A percentile compares a stretch with the other conserved stretches of the same genome.
Conservation (phyloP, 2,797 vertebrate genomes). For the Acanthurus tractus region DNA sequence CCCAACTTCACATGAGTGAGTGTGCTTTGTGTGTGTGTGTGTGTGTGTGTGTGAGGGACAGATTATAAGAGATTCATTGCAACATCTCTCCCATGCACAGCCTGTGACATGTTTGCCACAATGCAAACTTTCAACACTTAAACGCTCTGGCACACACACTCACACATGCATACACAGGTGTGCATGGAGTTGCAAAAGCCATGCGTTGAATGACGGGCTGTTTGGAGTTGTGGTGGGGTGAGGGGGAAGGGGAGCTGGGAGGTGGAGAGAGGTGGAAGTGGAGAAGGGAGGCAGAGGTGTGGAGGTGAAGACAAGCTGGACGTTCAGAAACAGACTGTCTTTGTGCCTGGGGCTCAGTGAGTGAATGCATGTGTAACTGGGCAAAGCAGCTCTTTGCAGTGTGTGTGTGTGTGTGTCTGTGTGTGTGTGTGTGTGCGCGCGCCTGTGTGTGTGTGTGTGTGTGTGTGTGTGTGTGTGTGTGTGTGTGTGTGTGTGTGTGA, state of each 20-base stretch:
- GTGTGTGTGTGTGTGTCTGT: slow-evolving; percentile 23
- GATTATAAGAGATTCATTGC: slow-evolving; percentile 11
- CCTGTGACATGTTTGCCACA: slow-evolving; percentile 54
- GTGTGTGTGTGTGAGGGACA: not conserved
- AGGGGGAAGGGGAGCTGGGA: not conserved
- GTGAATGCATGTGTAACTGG: slow-evolving; percentile 55
- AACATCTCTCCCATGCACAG: slow-evolving; percentile 29
- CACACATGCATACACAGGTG: slow-evolving; percentile 58
- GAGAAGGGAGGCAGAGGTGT: slow-evolving; percentile 79
- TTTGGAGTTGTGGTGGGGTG: slow-evolving; percentile 54
- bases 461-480: slow-evolving; percentile 26
- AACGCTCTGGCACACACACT: slow-evolving; percentile 25
- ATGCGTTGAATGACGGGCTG: slow-evolving; percentile 75
- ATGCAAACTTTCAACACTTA: slow-evolving; percentile 46
- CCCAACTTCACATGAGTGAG: not conserved
- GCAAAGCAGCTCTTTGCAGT: slow-evolving; percentile 33
- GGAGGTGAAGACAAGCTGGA: slow-evolving; percentile 80
- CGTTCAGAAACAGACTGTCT: slow-evolving; percentile 75
- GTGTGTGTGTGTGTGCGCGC: too few relatives aligned
- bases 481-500: too few relatives aligned
- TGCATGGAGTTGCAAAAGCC: slow-evolving; percentile 43
- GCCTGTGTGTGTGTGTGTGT: not conserved
- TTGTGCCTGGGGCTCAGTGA: slow-evolving; percentile 70
- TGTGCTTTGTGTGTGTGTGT: too few relatives aligned
- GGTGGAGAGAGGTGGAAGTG: slow-evolving; percentile 73